Evolutionary conservation across 2,888 invertebrate genomes (phyloP).

Genomic region (Saturnia pavonia): DNA sequence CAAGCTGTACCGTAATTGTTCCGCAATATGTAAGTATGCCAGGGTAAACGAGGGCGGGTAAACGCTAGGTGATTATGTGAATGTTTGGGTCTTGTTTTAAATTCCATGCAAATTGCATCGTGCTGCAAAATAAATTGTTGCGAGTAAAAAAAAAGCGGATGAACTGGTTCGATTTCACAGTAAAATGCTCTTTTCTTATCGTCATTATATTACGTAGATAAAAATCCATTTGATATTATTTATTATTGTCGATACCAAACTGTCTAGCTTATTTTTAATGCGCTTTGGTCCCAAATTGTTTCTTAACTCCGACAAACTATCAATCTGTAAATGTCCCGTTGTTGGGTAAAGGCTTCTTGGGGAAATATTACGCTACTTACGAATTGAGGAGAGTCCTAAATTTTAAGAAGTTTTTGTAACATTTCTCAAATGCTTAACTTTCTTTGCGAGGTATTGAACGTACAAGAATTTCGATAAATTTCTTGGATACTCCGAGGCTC

Average conservation of each 20-base stretch:
- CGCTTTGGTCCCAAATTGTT: too few species aligned
- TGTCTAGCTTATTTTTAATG: too few species aligned
- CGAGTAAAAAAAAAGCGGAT: background rate
- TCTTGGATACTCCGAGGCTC: too few species aligned
- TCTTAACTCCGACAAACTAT: background rate
- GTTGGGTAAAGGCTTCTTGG: background rate
- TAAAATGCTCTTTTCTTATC: background rate
- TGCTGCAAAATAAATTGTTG: background rate
- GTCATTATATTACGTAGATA: background rate
- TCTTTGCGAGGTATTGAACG: background rate
- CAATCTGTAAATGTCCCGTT: background rate
- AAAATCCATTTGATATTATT: background rate
- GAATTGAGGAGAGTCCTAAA: background rate
- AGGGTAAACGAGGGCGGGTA: background rate
- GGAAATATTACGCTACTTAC: background rate
- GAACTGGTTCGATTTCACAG: background rate
- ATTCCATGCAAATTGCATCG: background rate
- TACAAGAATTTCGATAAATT: background rate
- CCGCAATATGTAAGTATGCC: background rate
- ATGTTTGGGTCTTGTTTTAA: conserved; percentile 6
- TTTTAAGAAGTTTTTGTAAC: background rate
- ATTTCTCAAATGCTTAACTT: background rate
- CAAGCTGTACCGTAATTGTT: background rate
- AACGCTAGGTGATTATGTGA: background rate
- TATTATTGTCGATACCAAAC: background rate